A percentile compares a stretch with the other conserved stretches of the same genome.
phyloP scores from a whole-genome alignment of 2,797 vertebrate species.

The Bradypodion pumilum region DNA sequence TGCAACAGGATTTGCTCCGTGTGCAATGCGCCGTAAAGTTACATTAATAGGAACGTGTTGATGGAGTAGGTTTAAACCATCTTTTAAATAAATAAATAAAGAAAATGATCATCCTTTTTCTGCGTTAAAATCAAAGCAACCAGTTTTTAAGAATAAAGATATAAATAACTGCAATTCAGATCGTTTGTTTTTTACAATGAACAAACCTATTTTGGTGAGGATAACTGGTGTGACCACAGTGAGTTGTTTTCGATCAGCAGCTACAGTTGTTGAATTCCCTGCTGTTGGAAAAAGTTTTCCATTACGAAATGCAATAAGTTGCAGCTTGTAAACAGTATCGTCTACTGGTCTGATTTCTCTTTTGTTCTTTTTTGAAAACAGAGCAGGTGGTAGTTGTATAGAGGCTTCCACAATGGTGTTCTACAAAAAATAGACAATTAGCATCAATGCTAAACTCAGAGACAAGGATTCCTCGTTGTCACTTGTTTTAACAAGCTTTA shows the following conservation, averaged over 20 bases:
- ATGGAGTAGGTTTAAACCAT: slow-evolving; percentile 77
- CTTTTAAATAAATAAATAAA: slow-evolving; percentile 61
- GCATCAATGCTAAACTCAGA: slow-evolving; percentile 1
- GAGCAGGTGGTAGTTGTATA: slow-evolving; percentile 91
- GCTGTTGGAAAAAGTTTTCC: slow-evolving; percentile 95
- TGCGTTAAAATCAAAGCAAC: slow-evolving; percentile 11
- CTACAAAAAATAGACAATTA: slow-evolving; percentile 67
- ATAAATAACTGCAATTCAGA: not conserved
- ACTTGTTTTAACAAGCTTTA: not conserved
- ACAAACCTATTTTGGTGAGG: slow-evolving; percentile 91
- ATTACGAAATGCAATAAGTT: slow-evolving; percentile 94
- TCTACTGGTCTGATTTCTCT: slow-evolving; percentile 78
- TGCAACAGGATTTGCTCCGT: slow-evolving; percentile 87
- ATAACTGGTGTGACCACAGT: slow-evolving; percentile 93
- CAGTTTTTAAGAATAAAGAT: not conserved
- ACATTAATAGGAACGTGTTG: slow-evolving; percentile 85
- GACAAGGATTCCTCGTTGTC: not conserved
- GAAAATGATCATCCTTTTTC: not conserved
- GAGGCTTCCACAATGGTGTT: slow-evolving; percentile 92
- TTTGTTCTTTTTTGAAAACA: slow-evolving; percentile 82
- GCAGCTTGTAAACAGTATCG: slow-evolving; percentile 88
- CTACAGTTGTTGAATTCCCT: slow-evolving; percentile 88
- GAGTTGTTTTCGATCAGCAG: slow-evolving; percentile 86
- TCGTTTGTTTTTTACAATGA: not conserved
- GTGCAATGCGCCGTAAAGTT: slow-evolving; percentile 87